Percentiles rank a stretch among this genome's conserved stretches.
Evolutionary conservation across 1,140 invertebrate species (phyloP).

Genomic region (Aphis gossypii): DNA sequence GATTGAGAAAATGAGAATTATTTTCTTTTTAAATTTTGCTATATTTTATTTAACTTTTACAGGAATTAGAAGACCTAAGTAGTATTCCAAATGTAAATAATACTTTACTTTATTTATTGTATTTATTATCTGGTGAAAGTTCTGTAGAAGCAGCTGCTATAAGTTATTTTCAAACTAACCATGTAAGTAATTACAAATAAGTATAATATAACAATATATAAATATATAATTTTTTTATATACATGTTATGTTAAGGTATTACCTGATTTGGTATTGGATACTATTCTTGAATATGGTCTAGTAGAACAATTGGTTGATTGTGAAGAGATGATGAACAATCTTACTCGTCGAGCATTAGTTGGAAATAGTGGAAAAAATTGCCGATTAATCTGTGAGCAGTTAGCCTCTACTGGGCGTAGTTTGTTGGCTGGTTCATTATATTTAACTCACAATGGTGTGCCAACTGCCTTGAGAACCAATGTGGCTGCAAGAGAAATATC

Average conservation of each 20-base stretch:
- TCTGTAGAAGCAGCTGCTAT: constrained; percentile 37
- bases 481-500: constrained; percentile 49
- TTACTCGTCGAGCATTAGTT: constrained; percentile 1
- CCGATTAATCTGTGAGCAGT: constrained; percentile 41
- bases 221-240: neutral
- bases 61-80: constrained; percentile 46
- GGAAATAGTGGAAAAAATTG: constrained; percentile 50
- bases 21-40: neutral
- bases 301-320: constrained; percentile 44
- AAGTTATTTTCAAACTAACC: constrained; percentile 37
- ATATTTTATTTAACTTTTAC: neutral
- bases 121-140: constrained; percentile 53
- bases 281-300: constrained; percentile 47
- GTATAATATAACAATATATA: neutral
- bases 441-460: constrained; percentile 31
- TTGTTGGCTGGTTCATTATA: constrained; percentile 39
- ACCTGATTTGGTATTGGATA: constrained; percentile 50
- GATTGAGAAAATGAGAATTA: neutral
- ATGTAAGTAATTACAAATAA: neutral
- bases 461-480: constrained; percentile 36
- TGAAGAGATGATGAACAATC: constrained; percentile 41
- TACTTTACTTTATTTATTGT: constrained; percentile 30
- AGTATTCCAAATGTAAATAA: neutral
- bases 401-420: neutral
- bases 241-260: neutral